Percentiles rank a stretch among this genome's conserved stretches.
Evolutionary conservation across 2,888 invertebrate genomes (phyloP).

Genomic region (Ectropis crepuscularia): DNA sequence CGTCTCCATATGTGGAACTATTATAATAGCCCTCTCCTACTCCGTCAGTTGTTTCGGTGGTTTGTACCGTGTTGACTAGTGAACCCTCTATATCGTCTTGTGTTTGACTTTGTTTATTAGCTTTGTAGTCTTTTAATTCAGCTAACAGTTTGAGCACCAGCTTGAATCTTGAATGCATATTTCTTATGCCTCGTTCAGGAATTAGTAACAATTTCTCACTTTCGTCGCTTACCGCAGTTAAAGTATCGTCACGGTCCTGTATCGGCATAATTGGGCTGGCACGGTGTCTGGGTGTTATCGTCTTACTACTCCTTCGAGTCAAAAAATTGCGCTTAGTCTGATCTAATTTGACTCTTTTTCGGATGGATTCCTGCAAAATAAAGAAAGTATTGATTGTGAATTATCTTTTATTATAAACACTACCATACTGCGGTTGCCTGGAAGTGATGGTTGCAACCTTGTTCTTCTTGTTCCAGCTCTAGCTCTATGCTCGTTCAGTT

Average conservation of each 20-base stretch:
- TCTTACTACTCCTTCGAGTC: constrained; percentile 55
- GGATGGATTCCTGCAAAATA: constrained; percentile 44
- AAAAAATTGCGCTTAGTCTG: constrained; percentile 52
- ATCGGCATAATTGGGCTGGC: constrained; percentile 59
- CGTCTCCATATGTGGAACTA: constrained; percentile 30
- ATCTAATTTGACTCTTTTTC: constrained; percentile 54
- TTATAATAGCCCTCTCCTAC: constrained; percentile 24
- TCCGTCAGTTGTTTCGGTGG: constrained; percentile 21
- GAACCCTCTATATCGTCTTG: too few relatives aligned
- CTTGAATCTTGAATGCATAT: constrained; percentile 56
- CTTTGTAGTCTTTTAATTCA: constrained; percentile 57
- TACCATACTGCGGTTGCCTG: too few relatives aligned
- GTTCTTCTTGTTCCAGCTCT: too few relatives aligned
- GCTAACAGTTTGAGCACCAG: constrained; percentile 56
- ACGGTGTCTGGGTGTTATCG: constrained; percentile 58
- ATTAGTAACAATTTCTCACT: constrained; percentile 40
- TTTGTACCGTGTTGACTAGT: neutral
- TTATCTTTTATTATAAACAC: too few relatives aligned
- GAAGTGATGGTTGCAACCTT: too few relatives aligned
- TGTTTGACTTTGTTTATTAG: too few relatives aligned
- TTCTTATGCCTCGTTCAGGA: constrained; percentile 50
- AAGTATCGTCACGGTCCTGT: too few relatives aligned
- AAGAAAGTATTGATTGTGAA: too few relatives aligned
- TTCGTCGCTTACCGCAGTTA: too few relatives aligned
- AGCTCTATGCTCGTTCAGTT: too few relatives aligned